A percentile compares a stretch with the other conserved stretches of the same genome.
These are phyloP conservation scores for Limanda limanda DNA, from an alignment of 2,113 vertebrate genomes.

Conservation along the genomic window DNA sequence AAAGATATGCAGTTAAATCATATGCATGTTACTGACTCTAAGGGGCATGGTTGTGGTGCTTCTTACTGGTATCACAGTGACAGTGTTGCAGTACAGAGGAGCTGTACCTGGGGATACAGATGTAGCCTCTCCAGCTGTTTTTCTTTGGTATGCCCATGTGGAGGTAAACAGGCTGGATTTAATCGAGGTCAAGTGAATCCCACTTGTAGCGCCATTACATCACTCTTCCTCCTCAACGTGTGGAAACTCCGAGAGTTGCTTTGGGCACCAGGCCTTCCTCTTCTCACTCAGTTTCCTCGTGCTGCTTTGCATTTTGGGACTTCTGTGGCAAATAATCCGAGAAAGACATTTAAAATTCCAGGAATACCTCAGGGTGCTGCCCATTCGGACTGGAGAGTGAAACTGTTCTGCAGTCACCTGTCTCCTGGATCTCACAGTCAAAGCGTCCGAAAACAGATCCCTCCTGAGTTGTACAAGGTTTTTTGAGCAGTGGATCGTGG, in stretches of 20 bases:
- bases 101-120: neutral
- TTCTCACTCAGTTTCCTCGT: conserved; percentile 16
- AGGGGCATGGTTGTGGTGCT: neutral
- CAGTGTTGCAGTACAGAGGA: conserved; percentile 10
- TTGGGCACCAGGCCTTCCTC: neutral
- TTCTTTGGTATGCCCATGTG: conserved; percentile 17
- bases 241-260: conserved; percentile 31
- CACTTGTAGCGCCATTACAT: neutral
- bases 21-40: neutral
- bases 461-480: conserved; percentile 3
- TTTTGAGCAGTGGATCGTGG: conserved; percentile 26
- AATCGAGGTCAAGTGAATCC: no score
- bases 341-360: conserved; percentile 61
- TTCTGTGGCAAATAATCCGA: conserved; percentile 59
- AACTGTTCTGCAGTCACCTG: conserved; percentile 31
- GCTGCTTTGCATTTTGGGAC: conserved; percentile 62
- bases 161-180: neutral
- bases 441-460: conserved; percentile 39
- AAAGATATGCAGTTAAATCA: neutral
- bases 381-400: conserved; percentile 30
- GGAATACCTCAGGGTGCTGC: conserved; percentile 55
- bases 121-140: conserved; percentile 24
- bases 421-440: conserved; percentile 34
- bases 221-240: conserved; percentile 28
- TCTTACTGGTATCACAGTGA: neutral